phyloP scores from a whole-genome alignment of 2,113 vertebrate species.

The Pseudois nayaur region DNA sequence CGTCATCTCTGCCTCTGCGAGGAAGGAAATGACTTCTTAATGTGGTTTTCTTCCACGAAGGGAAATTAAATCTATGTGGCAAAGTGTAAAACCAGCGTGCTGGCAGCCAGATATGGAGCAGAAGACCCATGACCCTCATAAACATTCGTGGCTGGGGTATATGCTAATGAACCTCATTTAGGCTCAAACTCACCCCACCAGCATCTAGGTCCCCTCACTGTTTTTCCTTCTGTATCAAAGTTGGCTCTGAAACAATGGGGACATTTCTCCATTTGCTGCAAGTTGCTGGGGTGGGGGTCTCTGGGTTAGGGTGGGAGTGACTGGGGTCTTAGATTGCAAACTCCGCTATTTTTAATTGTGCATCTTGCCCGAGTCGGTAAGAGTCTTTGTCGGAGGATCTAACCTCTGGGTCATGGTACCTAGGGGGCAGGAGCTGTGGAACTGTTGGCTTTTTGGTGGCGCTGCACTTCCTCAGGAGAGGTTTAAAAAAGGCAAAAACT shows the following conservation, averaged over 20 bases:
- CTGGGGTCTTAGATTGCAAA: background rate
- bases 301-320: background rate
- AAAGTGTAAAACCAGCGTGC: slow-evolving; percentile 75
- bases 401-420: accelerated
- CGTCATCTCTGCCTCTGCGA: slow-evolving; percentile 57
- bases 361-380: background rate
- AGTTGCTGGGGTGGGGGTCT: background rate
- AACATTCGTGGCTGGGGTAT: slow-evolving; percentile 69
- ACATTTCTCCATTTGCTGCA: background rate
- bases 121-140: slow-evolving; percentile 73
- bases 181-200: slow-evolving; percentile 30
- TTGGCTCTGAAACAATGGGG: background rate
- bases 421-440: background rate
- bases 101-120: slow-evolving; percentile 73
- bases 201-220: background rate
- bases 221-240: slow-evolving; percentile 11
- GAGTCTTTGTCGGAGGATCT: background rate
- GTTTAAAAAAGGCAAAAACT: background rate
- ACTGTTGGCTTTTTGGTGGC: background rate
- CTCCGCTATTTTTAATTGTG: background rate
- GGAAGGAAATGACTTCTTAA: slow-evolving; percentile 80
- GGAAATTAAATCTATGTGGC: slow-evolving; percentile 77
- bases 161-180: slow-evolving; percentile 76
- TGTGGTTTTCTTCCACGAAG: slow-evolving; percentile 75
- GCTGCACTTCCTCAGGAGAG: background rate